A percentile compares a stretch with the other conserved stretches of the same genome.
These are phyloP conservation scores for Cyprinodon tularosa DNA, from an alignment of 2,113 vertebrate species.

Conservation along the genomic window DNA sequence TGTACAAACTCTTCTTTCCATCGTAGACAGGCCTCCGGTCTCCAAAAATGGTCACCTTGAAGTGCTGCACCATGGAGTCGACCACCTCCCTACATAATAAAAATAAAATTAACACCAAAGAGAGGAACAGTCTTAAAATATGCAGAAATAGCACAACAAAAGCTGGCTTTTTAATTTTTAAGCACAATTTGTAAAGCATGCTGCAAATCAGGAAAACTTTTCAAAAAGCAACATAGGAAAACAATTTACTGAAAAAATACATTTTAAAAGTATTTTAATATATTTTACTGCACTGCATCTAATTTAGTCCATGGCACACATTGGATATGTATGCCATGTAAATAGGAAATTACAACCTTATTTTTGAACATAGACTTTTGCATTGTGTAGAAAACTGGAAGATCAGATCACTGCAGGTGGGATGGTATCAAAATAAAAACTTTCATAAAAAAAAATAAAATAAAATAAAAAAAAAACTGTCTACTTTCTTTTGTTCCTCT, in stretches of 20 bases:
- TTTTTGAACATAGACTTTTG: background rate
- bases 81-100: conserved; percentile 90
- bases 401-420: background rate
- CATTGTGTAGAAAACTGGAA: background rate
- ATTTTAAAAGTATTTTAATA: background rate
- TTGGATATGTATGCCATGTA: background rate
- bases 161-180: background rate
- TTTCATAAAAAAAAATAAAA: too few species aligned
- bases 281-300: background rate
- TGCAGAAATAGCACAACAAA: background rate
- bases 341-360: background rate
- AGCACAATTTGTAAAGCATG: background rate
- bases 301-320: background rate
- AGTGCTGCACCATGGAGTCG: conserved; percentile 99
- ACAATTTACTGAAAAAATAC: background rate
- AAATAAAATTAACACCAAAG: conserved; percentile 7
- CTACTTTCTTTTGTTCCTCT: too few species aligned
- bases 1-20: conserved; percentile 99
- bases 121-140: background rate
- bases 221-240: background rate
- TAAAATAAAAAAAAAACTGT: too few species aligned
- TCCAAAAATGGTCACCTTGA: conserved; percentile 99
- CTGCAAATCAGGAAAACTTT: too few species aligned
- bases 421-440: too few species aligned
- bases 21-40: conserved; percentile 97